These are phyloP conservation scores for Puntigrus tetrazona DNA, from an alignment of 2,113 vertebrate species.

Conservation along the genomic window DNA sequence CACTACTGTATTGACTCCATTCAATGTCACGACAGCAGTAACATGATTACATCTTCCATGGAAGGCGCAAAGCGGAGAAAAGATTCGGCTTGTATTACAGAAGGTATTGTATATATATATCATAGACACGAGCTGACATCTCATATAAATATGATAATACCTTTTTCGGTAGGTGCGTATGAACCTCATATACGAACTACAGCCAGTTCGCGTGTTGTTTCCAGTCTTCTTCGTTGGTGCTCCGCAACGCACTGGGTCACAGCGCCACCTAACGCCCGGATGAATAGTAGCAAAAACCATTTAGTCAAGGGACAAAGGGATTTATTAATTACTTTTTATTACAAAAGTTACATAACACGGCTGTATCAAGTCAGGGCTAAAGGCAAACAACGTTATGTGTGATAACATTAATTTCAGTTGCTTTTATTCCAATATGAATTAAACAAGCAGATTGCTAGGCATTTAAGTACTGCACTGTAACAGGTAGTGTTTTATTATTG, in stretches of 20 bases:
- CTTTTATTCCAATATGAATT: slow-evolving; percentile 24
- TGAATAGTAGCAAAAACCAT: neutral
- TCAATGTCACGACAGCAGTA: neutral
- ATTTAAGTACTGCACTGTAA: slow-evolving; percentile 21
- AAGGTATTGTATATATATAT: no score
- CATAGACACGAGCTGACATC: neutral
- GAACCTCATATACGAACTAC: no score
- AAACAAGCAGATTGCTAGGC: slow-evolving; percentile 5
- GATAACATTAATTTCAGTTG: neutral
- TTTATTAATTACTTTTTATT: slow-evolving; percentile 44
- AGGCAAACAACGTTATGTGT: slow-evolving; percentile 35
- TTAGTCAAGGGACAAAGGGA: neutral
- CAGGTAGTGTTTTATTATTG: slow-evolving; percentile 29
- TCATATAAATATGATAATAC: neutral
- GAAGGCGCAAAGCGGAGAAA: neutral
- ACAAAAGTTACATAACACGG: slow-evolving; percentile 49
- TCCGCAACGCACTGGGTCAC: neutral
- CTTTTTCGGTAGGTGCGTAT: neutral
- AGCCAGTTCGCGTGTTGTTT: neutral
- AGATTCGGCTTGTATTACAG: neutral
- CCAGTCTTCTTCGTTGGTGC: neutral
- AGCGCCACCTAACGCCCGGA: neutral
- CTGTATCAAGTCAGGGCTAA: slow-evolving; percentile 31
- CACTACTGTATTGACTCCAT: neutral
- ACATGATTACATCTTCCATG: neutral